Base-by-base conservation (phyloP, 2,113 vertebrate genomes). In the Seriola aureovittata region DNA sequence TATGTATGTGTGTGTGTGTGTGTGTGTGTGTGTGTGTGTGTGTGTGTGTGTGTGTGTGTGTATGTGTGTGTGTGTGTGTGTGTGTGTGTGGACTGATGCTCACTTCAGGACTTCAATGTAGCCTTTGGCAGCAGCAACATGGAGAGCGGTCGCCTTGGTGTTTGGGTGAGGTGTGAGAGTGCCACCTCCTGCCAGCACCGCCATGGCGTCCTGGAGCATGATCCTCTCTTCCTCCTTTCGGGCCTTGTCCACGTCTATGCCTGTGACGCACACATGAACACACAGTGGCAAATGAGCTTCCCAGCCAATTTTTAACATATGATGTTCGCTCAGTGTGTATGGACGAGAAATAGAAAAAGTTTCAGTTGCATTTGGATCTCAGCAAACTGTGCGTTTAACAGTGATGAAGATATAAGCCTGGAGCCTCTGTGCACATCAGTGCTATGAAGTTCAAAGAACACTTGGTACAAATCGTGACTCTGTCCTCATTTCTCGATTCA, bases 51-150 rank as follows among this genome's bases (percentile, higher is more conserved):
- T 38, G 38, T 38, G 38, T 38, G 38, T 10, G 40, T 42, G 40
- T 34, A 67, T 57, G 67, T 76, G 57, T 29, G 29, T 48, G 38
- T 38, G 38, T 38, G 38, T 38, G 38, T 38, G 38, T 9, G 40
- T 42, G 40, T 34, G 71, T 57, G 67, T 76, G 57, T 14, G 36
- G 68, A 29, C 38, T 12, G 44, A 58, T 71, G 80, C 95, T 95
- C 87, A 96, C 96, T 96, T 96, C 64, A 96, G 88, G 88, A 96
- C 96, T 92, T 96, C 95, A 1, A 95, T 95, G 93, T 96, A 96
- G 78, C 95, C 96, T 89, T 96, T 96, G 88, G 96, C 95, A 3
- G 95, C 94, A 0, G 96, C 93, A 1, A 96, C 95, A 5, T 96
- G 96, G 66, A 96, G 91, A n/a, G 95, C 94, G 0, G 95, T 96